Conservation (phyloP, 2,888 invertebrate genomes). For the Chrysotoxum bicinctum region DNA sequence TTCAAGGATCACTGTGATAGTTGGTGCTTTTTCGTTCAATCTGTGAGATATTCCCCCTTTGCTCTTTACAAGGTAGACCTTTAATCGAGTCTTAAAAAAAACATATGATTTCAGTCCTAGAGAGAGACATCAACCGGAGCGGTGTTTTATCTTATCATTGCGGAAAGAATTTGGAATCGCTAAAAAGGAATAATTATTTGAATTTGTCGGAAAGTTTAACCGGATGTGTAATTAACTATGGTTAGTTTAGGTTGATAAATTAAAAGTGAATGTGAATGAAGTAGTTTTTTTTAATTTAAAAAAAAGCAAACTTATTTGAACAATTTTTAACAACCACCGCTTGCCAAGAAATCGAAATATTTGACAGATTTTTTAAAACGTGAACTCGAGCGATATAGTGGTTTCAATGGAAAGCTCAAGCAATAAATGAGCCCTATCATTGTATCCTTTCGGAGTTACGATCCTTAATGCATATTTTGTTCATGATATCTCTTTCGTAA, state of each 20-base stretch:
- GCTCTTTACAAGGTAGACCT: not conserved
- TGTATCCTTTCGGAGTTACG: not conserved
- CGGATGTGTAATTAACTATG: slow-evolving; percentile 51
- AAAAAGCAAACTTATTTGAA: not conserved
- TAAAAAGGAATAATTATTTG: not conserved
- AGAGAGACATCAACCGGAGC: slow-evolving; percentile 44
- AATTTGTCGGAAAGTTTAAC: slow-evolving; percentile 10
- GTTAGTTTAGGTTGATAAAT: slow-evolving; percentile 39
- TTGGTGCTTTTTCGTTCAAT: slow-evolving; percentile 30
- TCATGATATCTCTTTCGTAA: no score
- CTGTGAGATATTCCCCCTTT: slow-evolving; percentile 8
- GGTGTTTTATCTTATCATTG: slow-evolving; percentile 34
- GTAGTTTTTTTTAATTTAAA: not conserved
- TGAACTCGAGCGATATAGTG: not conserved
- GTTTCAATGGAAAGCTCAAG: not conserved
- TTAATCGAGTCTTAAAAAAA: not conserved
- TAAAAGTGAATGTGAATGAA: not conserved
- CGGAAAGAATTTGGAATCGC: slow-evolving; percentile 10
- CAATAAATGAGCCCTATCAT: not conserved
- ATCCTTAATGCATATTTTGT: no score
- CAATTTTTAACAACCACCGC: not conserved
- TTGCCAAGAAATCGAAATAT: not conserved
- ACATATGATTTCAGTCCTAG: slow-evolving; percentile 50
- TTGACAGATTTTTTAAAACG: not conserved
- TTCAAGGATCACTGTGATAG: slow-evolving; percentile 48